Base-by-base conservation (phyloP, 2,797 vertebrate species). In the Sphaeramia orbicularis region DNA sequence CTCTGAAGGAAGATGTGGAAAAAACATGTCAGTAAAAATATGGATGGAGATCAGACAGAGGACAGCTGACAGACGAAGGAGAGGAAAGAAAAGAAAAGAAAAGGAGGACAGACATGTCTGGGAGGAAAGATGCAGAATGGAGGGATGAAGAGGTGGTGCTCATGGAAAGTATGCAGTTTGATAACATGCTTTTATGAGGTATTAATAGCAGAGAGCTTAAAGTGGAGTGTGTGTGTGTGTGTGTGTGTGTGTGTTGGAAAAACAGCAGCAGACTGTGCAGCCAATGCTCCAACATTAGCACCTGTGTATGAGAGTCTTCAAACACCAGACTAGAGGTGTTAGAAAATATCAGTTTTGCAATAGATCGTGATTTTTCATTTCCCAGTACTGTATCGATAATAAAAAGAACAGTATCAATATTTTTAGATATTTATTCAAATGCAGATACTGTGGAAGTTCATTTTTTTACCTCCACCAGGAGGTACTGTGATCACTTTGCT, bases 151-250 rank as follows among this genome's bases (percentile, higher is more conserved):
- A 68, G 51, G 51, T 37, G 59, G 53, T 6, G 50, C 68, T 62
- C 60, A 83, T 89, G 90, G 87, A 91, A 89, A 89, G 69, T 87
- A 86, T 86, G 88, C 79, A 60, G 63, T 78, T 36, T 86, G 89
- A 91, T 85, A 89, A 86, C 87, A 76, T 50, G 74, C 27, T 84
- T 92, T 87, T 85, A 87, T 84, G 84, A 74, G 85, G 76, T 88
- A 89, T 90, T 89, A 89, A 90, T 88, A 91, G 87, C 80, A 74
- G 73, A 64, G 74, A 65, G 84, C 71, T 59, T 74, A 7, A 66
- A 75, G 81, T 74, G 78, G 57, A 66, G 43, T 2, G 21, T 2
- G 2, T 24, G 21, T 24, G 21, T 24, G 21, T 24, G 21, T 24
- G 21, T 24, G 21, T 24, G 21, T 24, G 2, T 24, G 21, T 24